A percentile compares a stretch with the other conserved stretches of the same genome.
Conservation (phyloP, 2,888 invertebrate species). For the Hypercompe scribonia region DNA sequence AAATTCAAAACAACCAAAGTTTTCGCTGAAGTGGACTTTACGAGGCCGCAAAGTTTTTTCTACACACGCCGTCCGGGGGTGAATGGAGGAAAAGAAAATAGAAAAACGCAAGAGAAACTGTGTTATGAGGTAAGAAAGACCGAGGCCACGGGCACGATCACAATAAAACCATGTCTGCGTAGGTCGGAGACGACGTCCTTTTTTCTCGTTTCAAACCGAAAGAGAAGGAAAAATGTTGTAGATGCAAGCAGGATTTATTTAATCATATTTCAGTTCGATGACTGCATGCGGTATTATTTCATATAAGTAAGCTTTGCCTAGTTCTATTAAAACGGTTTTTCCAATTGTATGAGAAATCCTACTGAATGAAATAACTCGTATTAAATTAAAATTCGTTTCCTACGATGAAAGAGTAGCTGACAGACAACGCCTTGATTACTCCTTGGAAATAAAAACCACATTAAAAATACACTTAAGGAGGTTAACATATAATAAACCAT, state of each 20-base stretch:
- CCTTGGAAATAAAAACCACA: not conserved
- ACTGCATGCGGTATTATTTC: conserved; percentile 19
- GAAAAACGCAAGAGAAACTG: conserved; percentile 76
- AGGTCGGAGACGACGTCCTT: conserved; percentile 76
- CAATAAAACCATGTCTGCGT: conserved; percentile 83
- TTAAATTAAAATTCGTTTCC: not conserved
- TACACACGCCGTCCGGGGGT: conserved; percentile 64
- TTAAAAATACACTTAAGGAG: not conserved
- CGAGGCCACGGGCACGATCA: conserved; percentile 80
- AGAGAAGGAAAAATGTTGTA: conserved; percentile 64
- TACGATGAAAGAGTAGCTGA: not conserved
- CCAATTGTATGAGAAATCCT: not conserved
- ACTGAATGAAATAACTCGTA: not conserved
- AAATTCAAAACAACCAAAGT: conserved; percentile 59
- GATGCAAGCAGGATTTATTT: conserved; percentile 45
- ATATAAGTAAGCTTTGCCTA: not conserved
- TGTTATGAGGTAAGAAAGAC: conserved; percentile 85
- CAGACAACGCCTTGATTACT: not conserved
- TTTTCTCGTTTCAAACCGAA: conserved; percentile 68
- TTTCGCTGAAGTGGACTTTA: conserved; percentile 52
- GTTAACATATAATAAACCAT: not conserved
- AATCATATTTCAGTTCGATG: conserved; percentile 40
- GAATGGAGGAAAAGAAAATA: conserved; percentile 60
- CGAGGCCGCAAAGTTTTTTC: conserved; percentile 65
- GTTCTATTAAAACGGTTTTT: not conserved